A percentile compares a stretch with the other conserved stretches of the same genome.
These are phyloP conservation scores for Cactoblastis cactorum DNA, from an alignment of 2,888 invertebrate genomes.

Conservation along the genomic window DNA sequence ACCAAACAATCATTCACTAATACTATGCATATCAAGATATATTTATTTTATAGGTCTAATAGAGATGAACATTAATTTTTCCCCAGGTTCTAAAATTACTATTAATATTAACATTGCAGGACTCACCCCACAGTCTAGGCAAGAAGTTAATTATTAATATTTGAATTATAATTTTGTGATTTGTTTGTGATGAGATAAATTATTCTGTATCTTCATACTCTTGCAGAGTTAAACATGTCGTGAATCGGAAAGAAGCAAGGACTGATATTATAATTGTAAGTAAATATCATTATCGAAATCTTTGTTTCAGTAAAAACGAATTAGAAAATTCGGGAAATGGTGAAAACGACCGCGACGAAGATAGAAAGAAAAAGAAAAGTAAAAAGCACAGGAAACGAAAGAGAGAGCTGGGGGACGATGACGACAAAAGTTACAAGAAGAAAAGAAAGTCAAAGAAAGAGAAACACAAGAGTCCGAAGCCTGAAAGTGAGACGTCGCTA, in stretches of 20 bases:
- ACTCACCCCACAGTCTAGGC: slow-evolving; percentile 30
- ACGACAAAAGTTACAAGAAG: slow-evolving; percentile 76
- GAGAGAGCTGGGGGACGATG: slow-evolving; percentile 77
- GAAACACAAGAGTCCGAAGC: slow-evolving; percentile 68
- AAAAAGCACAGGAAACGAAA: slow-evolving; percentile 85
- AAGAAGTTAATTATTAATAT: slow-evolving; percentile 11
- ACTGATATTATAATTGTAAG: slow-evolving; percentile 37
- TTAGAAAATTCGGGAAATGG: slow-evolving; percentile 41
- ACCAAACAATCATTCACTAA: not conserved
- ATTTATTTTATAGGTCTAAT: no score
- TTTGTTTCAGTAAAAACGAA: slow-evolving; percentile 41
- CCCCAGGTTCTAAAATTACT: slow-evolving; percentile 25
- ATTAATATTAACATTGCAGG: slow-evolving; percentile 34
- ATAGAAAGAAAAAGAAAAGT: slow-evolving; percentile 72
- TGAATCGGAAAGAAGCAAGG: slow-evolving; percentile 32
- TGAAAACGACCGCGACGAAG: slow-evolving; percentile 45
- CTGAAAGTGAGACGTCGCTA: slow-evolving; percentile 62
- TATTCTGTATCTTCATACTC: slow-evolving; percentile 24
- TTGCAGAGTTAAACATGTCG: slow-evolving; percentile 50
- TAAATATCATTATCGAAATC: slow-evolving; percentile 30
- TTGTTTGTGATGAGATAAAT: not conserved
- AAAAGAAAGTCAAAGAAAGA: slow-evolving; percentile 77
- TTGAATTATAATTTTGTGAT: not conserved
- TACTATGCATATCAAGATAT: no score
- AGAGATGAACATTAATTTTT: slow-evolving; percentile 24